Evolutionary conservation across 2,113 vertebrate species (phyloP).

Genomic region (Ceyx margarethae): DNA sequence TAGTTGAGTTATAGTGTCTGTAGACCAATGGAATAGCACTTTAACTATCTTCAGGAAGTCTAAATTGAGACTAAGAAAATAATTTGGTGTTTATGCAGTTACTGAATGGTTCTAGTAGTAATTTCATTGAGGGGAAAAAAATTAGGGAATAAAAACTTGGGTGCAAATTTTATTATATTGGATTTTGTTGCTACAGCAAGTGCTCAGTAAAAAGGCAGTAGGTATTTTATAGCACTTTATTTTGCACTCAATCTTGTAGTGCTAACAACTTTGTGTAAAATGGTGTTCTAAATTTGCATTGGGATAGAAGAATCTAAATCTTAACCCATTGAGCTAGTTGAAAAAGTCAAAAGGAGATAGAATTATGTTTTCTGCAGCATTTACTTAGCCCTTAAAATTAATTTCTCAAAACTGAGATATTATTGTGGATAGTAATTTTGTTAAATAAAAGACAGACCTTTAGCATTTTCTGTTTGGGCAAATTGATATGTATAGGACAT

Average conservation of each 20-base stretch:
- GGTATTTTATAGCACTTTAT: neutral
- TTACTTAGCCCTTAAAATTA: neutral
- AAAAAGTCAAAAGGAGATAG: neutral
- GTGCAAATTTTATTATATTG: neutral
- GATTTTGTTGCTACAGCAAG: neutral
- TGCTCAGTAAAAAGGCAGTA: neutral
- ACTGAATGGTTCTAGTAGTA: neutral
- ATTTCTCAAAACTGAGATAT: neutral
- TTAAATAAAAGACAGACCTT: neutral
- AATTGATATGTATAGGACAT: neutral
- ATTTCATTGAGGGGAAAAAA: neutral
- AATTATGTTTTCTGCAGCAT: neutral
- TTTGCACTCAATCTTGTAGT: neutral
- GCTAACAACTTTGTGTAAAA: neutral
- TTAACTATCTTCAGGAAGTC: neutral
- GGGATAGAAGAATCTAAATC: neutral
- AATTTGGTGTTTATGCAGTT: neutral
- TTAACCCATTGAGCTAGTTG: neutral
- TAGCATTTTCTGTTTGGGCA: neutral
- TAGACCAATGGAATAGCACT: neutral
- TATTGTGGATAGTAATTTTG: neutral
- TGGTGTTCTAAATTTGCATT: neutral
- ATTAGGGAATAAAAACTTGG: neutral
- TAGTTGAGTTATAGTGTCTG: neutral
- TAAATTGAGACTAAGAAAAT: neutral